A percentile compares a stretch with the other conserved stretches of the same genome.
These are phyloP conservation scores for Sandelia bainsii DNA, from an alignment of 2,797 vertebrate genomes.

Conservation along the genomic window DNA sequence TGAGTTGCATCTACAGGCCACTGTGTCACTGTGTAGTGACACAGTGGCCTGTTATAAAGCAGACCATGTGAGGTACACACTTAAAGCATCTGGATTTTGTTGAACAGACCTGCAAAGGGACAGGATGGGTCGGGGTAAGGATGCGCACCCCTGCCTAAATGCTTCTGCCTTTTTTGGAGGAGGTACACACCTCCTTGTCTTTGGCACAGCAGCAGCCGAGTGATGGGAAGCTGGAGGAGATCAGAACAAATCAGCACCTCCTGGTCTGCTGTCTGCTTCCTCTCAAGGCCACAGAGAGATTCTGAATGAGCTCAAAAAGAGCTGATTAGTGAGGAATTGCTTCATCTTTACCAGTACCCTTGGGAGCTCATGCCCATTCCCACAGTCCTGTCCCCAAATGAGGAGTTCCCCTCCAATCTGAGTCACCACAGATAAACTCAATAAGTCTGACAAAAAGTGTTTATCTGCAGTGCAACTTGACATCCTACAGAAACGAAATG, in stretches of 20 bases:
- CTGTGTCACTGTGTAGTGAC: constrained; percentile 5
- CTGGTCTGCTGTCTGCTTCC: constrained; percentile 47
- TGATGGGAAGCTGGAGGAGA: constrained; percentile 44
- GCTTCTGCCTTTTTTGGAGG: constrained; percentile 88
- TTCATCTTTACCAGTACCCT: constrained; percentile 46
- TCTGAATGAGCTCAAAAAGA: constrained; percentile 54
- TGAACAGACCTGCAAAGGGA: constrained; percentile 69
- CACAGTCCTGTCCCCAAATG: constrained; percentile 67
- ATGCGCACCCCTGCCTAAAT: constrained; percentile 69
- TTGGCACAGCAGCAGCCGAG: constrained; percentile 55
- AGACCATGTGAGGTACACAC: constrained; percentile 66
- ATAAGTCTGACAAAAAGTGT: constrained; percentile 16
- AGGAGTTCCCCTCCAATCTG: constrained; percentile 51
- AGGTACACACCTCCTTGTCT: constrained; percentile 56
- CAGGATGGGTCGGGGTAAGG: constrained; percentile 63
- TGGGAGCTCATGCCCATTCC: constrained; percentile 69
- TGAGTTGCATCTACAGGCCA: constrained; percentile 37
- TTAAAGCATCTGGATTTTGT: constrained; percentile 81
- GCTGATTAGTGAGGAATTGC: constrained; percentile 42
- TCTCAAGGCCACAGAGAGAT: constrained; percentile 53
- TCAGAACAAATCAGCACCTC: constrained; percentile 55
- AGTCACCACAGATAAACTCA: constrained; percentile 45
- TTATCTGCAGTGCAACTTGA: constrained; percentile 14
- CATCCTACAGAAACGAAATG: constrained; percentile 18
- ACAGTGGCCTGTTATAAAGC: constrained; percentile 73